A percentile compares a stretch with the other conserved stretches of the same genome.
Conservation (phyloP, 2,888 invertebrate species). For the Meiosimyza decipiens region DNA sequence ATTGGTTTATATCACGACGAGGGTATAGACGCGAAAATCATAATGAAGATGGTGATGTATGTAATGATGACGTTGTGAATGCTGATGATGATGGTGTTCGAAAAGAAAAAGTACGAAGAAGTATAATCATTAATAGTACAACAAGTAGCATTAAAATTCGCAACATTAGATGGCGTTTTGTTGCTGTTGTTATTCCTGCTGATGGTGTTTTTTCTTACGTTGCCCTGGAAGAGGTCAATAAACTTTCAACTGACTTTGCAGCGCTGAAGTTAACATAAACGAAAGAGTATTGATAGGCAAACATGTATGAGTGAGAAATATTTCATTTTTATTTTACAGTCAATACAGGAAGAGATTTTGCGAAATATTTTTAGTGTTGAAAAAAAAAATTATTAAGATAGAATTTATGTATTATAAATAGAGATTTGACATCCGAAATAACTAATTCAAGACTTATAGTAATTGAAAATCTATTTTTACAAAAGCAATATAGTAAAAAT, state of each 20-base stretch:
- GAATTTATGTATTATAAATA: too few species aligned
- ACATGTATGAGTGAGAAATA: too few species aligned
- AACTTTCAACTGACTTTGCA: slow-evolving; percentile 18
- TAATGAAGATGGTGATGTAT: too few species aligned
- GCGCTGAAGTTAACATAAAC: slow-evolving; percentile 9
- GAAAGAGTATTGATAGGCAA: slow-evolving; percentile 16
- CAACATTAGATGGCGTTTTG: slow-evolving; percentile 12
- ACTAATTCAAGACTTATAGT: too few species aligned
- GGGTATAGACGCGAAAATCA: too few species aligned
- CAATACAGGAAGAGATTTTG: too few species aligned
- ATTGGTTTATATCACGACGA: neutral
- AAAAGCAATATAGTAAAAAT: too few species aligned
- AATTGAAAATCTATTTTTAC: too few species aligned
- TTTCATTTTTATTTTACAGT: too few species aligned
- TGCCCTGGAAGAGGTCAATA: slow-evolving; percentile 26
- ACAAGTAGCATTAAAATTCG: slow-evolving; percentile 13
- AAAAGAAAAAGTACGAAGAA: neutral
- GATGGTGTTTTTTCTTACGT: slow-evolving; percentile 12
- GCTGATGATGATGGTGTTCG: neutral
- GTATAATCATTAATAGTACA: neutral
- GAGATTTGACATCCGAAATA: too few species aligned
- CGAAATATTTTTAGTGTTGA: too few species aligned
- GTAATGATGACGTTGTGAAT: neutral
- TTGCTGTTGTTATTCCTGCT: slow-evolving; percentile 16
- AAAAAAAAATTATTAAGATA: too few species aligned